Evolutionary conservation across 2,888 invertebrate species (phyloP).

Genomic region (Eristalis tenax): DNA sequence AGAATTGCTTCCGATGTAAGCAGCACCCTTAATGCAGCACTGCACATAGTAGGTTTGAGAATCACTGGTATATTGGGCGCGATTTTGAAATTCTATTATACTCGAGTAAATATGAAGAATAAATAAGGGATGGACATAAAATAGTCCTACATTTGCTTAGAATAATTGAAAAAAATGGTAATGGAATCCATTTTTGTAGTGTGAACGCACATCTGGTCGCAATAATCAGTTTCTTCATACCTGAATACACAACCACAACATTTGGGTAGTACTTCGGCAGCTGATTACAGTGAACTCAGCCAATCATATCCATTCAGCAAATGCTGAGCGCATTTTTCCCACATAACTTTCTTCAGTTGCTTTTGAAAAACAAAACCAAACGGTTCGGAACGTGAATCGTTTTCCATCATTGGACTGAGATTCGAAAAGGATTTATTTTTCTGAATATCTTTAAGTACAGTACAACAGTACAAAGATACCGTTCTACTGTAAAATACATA

Average conservation of each 20-base stretch:
- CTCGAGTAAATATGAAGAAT: not conserved
- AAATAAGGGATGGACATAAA: not conserved
- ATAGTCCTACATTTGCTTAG: not conserved
- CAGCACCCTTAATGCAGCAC: slow-evolving; percentile 9
- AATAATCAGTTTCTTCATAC: not conserved
- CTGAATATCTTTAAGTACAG: slow-evolving; percentile 12
- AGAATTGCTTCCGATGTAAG: not conserved
- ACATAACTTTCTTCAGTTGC: slow-evolving; percentile 72
- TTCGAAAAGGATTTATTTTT: slow-evolving; percentile 20
- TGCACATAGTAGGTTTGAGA: not conserved
- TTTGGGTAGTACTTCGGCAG: slow-evolving; percentile 31
- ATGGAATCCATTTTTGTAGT: not conserved
- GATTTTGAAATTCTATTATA: not conserved
- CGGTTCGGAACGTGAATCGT: slow-evolving; percentile 74
- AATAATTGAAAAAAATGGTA: not conserved
- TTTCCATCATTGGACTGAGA: not conserved
- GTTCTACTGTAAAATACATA: not conserved
- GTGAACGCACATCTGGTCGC: not conserved
- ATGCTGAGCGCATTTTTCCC: slow-evolving; percentile 65
- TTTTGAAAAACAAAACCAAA: slow-evolving; percentile 77
- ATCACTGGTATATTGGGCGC: not conserved
- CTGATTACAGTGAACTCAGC: slow-evolving; percentile 47
- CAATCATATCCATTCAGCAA: slow-evolving; percentile 67
- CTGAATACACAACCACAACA: not conserved
- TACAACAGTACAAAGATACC: slow-evolving; percentile 1